phyloP scores from a whole-genome alignment of 2,797 vertebrate genomes.

The Muscicapa striata region DNA sequence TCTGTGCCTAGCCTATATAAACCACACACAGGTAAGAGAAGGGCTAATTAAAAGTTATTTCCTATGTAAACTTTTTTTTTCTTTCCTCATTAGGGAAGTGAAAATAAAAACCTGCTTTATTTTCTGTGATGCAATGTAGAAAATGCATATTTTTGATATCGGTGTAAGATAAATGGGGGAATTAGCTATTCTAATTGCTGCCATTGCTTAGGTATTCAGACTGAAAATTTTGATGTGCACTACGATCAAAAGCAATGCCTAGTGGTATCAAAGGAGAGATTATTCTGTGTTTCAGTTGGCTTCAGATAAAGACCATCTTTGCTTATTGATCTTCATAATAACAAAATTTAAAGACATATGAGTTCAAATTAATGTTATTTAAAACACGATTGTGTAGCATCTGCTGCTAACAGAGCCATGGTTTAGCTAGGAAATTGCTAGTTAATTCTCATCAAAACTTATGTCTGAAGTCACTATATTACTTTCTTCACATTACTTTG shows the following conservation, averaged over 20 bases:
- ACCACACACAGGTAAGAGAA: neutral
- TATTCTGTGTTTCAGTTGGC: neutral
- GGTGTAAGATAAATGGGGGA: neutral
- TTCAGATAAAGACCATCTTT: neutral
- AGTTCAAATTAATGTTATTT: neutral
- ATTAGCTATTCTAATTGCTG: neutral
- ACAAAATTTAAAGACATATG: neutral
- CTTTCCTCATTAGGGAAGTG: neutral
- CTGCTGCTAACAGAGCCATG: neutral
- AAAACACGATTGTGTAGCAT: neutral
- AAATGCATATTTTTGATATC: neutral
- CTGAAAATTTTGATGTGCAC: neutral
- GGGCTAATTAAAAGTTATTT: neutral
- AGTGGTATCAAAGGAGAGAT: neutral
- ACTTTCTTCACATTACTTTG: neutral
- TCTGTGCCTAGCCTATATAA: neutral
- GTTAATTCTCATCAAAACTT: neutral
- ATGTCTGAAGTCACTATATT: neutral
- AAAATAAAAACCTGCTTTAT: neutral
- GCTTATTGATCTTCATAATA: neutral
- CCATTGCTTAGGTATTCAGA: neutral
- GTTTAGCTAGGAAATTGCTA: neutral
- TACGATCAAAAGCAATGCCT: neutral
- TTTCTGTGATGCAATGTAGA: neutral
- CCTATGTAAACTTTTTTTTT: neutral